A percentile compares a stretch with the other conserved stretches of the same genome.
Conservation (phyloP, 1,140 invertebrate genomes). For the Musca vetustissima region DNA sequence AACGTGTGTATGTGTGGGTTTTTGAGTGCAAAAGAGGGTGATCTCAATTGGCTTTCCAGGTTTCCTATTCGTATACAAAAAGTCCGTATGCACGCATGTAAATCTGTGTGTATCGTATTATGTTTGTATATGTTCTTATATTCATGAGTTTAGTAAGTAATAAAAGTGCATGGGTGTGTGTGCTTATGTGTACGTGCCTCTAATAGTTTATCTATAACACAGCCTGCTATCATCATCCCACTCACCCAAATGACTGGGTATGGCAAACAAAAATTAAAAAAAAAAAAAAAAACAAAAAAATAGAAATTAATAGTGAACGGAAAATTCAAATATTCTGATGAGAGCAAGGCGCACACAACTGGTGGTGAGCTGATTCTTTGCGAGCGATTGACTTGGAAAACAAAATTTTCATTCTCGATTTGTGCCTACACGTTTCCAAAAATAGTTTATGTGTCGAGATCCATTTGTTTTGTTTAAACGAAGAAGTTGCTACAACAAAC, state of each 20-base stretch:
- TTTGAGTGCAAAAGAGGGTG: not conserved
- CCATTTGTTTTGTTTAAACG: constrained; percentile 4
- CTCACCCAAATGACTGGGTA: not conserved
- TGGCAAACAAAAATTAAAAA: not conserved
- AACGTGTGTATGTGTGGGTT: not conserved
- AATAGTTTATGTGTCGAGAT: constrained; percentile 8
- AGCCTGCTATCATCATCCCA: not conserved
- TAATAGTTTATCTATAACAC: not conserved
- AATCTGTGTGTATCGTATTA: too few relatives aligned
- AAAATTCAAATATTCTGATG: too few relatives aligned
- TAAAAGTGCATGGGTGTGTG: not conserved
- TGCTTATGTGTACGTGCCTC: not conserved
- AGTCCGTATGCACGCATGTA: not conserved
- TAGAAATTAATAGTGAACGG: too few relatives aligned
- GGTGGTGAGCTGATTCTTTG: not conserved
- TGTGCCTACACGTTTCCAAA: constrained; percentile 21
- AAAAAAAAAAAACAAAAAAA: too few relatives aligned
- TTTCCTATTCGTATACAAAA: not conserved
- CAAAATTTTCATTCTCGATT: not conserved
- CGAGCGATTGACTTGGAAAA: not conserved
- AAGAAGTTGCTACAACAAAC: too few relatives aligned
- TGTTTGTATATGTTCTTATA: not conserved
- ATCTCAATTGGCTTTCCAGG: not conserved
- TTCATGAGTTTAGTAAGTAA: not conserved
- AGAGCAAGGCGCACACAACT: not conserved